Evolutionary conservation across 2,888 invertebrate genomes (phyloP).

Genomic region (Chirona hameri): DNA sequence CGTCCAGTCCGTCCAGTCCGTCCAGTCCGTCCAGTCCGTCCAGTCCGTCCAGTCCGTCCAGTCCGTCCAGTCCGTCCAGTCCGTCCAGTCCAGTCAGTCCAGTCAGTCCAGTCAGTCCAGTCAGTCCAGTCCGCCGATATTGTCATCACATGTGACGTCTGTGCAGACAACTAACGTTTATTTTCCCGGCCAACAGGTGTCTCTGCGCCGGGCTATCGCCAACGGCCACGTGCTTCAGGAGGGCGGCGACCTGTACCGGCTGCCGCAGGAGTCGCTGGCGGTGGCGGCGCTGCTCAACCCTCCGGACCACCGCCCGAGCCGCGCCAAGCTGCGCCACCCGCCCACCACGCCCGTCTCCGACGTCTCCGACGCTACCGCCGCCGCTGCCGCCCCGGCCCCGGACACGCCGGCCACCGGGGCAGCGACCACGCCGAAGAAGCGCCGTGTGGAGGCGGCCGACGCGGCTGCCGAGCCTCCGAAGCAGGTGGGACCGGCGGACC

Average conservation of each 20-base stretch:
- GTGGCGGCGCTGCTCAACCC: slow-evolving; percentile 3
- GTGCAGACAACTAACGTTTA: too few species aligned
- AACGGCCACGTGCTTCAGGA: slow-evolving; percentile 24
- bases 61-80: too few species aligned
- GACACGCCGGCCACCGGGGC: background rate
- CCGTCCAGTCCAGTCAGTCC: too few species aligned
- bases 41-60: too few species aligned
- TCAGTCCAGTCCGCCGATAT: too few species aligned
- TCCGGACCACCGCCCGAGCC: background rate
- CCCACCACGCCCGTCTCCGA: background rate
- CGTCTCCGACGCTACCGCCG: background rate
- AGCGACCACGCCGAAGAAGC: background rate
- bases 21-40: too few species aligned
- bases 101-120: too few species aligned
- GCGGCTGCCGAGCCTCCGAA: background rate
- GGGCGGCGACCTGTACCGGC: slow-evolving; percentile 13
- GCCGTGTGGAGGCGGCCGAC: background rate
- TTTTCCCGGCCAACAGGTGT: background rate
- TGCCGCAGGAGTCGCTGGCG: slow-evolving; percentile 26
- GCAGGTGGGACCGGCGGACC: background rate
- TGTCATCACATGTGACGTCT: too few species aligned
- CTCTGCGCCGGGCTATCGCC: slow-evolving; percentile 22
- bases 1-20: too few species aligned
- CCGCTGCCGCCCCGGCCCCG: background rate
- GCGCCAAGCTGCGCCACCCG: background rate